Evolutionary conservation across 2,113 vertebrate species (phyloP).

Genomic region (Epinephelus lanceolatus): DNA sequence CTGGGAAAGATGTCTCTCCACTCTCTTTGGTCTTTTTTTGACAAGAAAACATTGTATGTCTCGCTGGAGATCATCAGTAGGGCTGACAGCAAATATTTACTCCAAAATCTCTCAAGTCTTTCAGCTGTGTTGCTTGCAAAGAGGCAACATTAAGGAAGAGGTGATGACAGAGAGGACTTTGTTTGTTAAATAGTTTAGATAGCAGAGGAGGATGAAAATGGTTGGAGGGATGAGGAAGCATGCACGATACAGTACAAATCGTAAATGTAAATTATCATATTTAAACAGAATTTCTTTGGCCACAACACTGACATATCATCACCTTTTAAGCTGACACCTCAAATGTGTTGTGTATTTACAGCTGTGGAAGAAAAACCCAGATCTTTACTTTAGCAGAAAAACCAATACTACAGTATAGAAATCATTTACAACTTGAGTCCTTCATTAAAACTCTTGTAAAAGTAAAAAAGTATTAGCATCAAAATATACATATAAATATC

Average conservation of each 20-base stretch:
- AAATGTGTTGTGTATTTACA: too few species aligned
- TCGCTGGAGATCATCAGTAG: slow-evolving; percentile 24
- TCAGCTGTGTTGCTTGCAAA: not conserved
- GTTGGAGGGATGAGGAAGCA: not conserved
- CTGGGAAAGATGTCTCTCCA: slow-evolving; percentile 46
- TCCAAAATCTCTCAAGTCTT: slow-evolving; percentile 25
- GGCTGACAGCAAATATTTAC: slow-evolving; percentile 65
- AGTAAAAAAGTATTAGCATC: too few species aligned
- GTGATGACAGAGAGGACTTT: not conserved
- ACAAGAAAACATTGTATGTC: slow-evolving; percentile 33
- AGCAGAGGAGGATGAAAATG: not conserved
- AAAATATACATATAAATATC: too few species aligned
- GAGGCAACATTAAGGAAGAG: not conserved
- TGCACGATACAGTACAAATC: not conserved
- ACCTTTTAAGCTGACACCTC: too few species aligned
- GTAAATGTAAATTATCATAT: not conserved
- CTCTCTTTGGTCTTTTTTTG: slow-evolving; percentile 15
- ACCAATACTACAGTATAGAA: too few species aligned
- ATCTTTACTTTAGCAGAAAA: too few species aligned
- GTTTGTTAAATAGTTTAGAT: slow-evolving; percentile 17
- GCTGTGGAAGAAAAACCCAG: too few species aligned
- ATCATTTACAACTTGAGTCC: too few species aligned
- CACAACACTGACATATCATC: not conserved
- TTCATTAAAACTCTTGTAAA: too few species aligned
- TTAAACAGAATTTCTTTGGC: not conserved